phyloP scores from a whole-genome alignment of 2,113 vertebrate species.

The Chamaea fasciata region DNA sequence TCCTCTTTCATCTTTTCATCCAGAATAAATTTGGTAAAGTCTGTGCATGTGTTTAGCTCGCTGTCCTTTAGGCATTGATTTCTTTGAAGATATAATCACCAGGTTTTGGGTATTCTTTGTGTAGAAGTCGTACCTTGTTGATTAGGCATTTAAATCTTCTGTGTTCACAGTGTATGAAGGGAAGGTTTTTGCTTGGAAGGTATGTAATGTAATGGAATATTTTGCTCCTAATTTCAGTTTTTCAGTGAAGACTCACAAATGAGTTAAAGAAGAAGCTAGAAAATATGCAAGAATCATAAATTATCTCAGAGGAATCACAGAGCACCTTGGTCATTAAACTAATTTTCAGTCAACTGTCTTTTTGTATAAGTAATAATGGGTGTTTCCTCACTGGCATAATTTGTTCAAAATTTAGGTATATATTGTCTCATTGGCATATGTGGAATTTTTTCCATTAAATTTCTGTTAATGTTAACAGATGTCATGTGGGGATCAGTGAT shows the following conservation, averaged over 20 bases:
- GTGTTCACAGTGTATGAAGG: not conserved
- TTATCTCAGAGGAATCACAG: not conserved
- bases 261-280: not conserved
- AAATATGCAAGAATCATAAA: not conserved
- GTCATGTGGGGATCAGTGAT: not conserved
- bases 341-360: not conserved
- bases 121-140: not conserved
- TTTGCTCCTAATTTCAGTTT: not conserved
- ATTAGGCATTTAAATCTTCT: not conserved
- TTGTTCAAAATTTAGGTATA: conserved; percentile 6
- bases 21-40: not conserved
- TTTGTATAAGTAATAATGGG: not conserved
- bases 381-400: not conserved
- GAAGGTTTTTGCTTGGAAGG: not conserved
- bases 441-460: not conserved
- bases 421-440: not conserved
- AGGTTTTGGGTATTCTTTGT: not conserved
- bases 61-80: not conserved
- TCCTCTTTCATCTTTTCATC: not conserved
- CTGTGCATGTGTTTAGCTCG: fast-evolving
- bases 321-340: not conserved
- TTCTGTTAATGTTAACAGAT: not conserved
- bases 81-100: not conserved
- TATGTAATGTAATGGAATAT: not conserved
- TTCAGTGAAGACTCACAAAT: not conserved